phyloP scores from a whole-genome alignment of 2,888 invertebrate species.

The Itoplectis maculator region DNA sequence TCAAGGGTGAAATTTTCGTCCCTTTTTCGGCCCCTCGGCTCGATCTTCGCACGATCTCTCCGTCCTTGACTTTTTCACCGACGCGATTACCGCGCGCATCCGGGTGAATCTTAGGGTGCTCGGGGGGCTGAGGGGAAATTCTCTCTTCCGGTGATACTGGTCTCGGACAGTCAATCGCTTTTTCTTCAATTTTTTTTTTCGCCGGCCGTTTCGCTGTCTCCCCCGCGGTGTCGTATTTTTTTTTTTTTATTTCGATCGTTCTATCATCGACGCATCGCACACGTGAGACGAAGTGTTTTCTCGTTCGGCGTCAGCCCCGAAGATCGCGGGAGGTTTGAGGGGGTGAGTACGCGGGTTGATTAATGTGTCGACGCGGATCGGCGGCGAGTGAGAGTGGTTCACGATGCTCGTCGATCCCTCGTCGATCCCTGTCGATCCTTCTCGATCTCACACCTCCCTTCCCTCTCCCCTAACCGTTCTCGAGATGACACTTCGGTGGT shows the following conservation, averaged over 20 bases:
- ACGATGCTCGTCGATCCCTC: conserved; percentile 23
- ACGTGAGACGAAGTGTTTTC: conserved; percentile 58
- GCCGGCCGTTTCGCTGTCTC: neutral
- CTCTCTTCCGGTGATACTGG: neutral
- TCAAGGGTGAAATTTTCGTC: conserved; percentile 53
- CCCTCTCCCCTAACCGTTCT: too few species aligned
- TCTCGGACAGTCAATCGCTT: conserved; percentile 11
- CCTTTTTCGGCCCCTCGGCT: conserved; percentile 3
- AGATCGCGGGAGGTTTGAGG: conserved; percentile 62
- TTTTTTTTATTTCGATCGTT: conserved; percentile 31
- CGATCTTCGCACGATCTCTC: neutral
- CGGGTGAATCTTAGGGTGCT: too few species aligned
- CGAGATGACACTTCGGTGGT: conserved; percentile 46
- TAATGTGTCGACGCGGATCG: conserved; percentile 51
- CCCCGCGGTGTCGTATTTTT: neutral
- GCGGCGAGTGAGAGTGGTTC: conserved; percentile 21
- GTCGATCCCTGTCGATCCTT: too few species aligned
- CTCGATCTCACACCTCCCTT: too few species aligned
- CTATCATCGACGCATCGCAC: too few species aligned
- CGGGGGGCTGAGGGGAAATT: too few species aligned
- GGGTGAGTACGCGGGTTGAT: conserved; percentile 62
- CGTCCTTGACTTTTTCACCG: conserved; percentile 23
- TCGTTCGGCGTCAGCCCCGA: conserved; percentile 55
- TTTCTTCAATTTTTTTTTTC: conserved; percentile 22
- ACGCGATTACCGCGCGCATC: conserved; percentile 5